Percentiles rank a stretch among this genome's conserved stretches.
Evolutionary conservation across 2,113 vertebrate species (phyloP).

Genomic region (Myotis brandtii): DNA sequence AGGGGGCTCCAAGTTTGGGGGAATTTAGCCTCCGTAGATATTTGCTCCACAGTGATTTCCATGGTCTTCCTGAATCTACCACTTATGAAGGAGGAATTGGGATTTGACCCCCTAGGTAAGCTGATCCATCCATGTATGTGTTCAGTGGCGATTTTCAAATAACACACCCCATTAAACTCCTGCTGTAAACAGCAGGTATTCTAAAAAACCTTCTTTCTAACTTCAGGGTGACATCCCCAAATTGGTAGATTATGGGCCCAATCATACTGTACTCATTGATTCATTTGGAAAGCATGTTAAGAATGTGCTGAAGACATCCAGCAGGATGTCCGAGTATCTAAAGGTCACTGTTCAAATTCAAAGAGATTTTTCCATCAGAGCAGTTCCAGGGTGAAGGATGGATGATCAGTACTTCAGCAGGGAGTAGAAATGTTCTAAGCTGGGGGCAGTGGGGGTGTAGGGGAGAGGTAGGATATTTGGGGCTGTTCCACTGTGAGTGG

Average conservation of each 20-base stretch:
- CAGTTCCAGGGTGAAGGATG: background rate
- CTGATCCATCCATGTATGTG: background rate
- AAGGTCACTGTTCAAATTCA: background rate
- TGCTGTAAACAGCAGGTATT: background rate
- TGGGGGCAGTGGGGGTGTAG: rapidly evolving
- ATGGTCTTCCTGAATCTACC: background rate
- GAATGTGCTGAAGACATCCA: background rate
- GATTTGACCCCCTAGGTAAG: background rate
- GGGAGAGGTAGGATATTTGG: background rate
- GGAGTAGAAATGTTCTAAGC: background rate
- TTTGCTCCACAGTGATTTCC: background rate
- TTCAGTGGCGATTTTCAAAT: background rate
- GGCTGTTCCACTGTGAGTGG: background rate
- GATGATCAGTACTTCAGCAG: background rate
- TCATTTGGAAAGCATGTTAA: background rate
- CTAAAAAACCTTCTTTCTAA: background rate
- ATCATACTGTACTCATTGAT: background rate
- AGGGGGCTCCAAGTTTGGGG: background rate
- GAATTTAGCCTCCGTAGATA: background rate
- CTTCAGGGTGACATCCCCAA: background rate
- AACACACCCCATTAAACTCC: background rate
- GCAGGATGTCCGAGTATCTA: background rate
- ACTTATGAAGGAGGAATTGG: background rate
- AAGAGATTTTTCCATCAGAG: background rate
- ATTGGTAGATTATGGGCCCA: background rate